Percentiles rank a stretch among this genome's conserved stretches.
phyloP scores from a whole-genome alignment of 2,888 invertebrate genomes.

The Diarsia brunnea region DNA sequence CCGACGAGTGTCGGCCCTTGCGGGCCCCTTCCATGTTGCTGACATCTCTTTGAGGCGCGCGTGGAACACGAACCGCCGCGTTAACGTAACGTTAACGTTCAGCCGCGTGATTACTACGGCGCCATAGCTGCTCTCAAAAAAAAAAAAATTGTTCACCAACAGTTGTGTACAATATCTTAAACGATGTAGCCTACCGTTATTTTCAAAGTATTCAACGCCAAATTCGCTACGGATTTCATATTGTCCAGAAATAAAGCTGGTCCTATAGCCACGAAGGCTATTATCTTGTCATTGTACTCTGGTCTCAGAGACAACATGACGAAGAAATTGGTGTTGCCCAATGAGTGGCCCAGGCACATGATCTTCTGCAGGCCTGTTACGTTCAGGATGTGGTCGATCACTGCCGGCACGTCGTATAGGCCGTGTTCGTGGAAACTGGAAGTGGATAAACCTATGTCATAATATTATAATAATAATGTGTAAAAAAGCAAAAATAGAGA shows the following conservation, averaged over 20 bases:
- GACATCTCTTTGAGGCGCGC: too few species aligned
- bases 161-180: background rate
- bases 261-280: background rate
- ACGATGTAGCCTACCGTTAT: background rate
- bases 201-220: background rate
- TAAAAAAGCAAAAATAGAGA: too few species aligned
- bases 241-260: background rate
- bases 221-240: background rate
- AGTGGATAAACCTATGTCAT: too few species aligned
- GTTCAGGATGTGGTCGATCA: background rate
- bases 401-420: background rate
- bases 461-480: too few species aligned
- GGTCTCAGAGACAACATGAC: background rate
- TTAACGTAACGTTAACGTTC: too few species aligned
- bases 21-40: too few species aligned
- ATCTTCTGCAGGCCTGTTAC: background rate
- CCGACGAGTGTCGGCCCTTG: too few species aligned
- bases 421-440: background rate
- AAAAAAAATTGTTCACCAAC: background rate
- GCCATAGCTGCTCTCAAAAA: too few species aligned
- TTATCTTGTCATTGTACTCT: background rate
- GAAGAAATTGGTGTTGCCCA: background rate
- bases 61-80: too few species aligned
- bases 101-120: too few species aligned
- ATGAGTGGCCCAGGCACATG: background rate